Evolutionary conservation across 2,113 vertebrate genomes (phyloP).

Genomic region (Aphyosemion australe): DNA sequence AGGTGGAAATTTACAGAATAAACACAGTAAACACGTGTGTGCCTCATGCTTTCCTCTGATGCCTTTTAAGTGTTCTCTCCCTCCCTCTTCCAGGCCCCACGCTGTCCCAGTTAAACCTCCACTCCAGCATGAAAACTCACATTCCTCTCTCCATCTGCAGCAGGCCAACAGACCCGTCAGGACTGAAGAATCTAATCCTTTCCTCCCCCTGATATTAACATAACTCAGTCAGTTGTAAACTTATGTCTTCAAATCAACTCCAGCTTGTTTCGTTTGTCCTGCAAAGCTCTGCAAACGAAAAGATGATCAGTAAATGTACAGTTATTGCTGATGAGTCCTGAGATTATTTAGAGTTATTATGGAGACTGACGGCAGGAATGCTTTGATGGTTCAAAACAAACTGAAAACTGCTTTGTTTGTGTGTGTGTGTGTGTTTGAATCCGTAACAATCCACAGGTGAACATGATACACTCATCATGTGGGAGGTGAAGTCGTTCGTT

Average conservation of each 20-base stretch:
- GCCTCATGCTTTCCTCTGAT: conserved; percentile 25
- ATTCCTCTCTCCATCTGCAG: conserved; percentile 18
- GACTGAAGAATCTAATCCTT: conserved; percentile 36
- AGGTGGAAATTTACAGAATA: too few relatives aligned
- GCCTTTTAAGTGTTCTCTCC: conserved; percentile 2
- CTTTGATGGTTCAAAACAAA: neutral
- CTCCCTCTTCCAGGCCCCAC: conserved; percentile 17
- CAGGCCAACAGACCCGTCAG: conserved; percentile 26
- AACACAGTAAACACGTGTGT: conserved; percentile 38
- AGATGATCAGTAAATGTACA: too few relatives aligned
- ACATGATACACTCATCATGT: neutral
- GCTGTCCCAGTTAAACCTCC: conserved; percentile 4
- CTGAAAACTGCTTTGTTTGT: neutral
- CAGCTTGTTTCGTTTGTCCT: too few relatives aligned
- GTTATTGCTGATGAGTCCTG: neutral
- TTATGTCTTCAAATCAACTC: too few relatives aligned
- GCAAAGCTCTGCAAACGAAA: too few relatives aligned
- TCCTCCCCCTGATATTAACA: conserved; percentile 15
- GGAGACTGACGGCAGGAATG: conserved; percentile 1
- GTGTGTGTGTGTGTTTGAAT: neutral
- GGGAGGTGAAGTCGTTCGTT: conserved; percentile 3
- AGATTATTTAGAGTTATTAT: conserved; percentile 8
- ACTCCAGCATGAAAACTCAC: neutral
- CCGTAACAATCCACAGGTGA: neutral
- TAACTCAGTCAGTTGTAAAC: neutral